Percentiles rank a stretch among this genome's conserved stretches.
Evolutionary conservation across 2,888 invertebrate genomes (phyloP).

Genomic region (Ernsta delagoae): DNA sequence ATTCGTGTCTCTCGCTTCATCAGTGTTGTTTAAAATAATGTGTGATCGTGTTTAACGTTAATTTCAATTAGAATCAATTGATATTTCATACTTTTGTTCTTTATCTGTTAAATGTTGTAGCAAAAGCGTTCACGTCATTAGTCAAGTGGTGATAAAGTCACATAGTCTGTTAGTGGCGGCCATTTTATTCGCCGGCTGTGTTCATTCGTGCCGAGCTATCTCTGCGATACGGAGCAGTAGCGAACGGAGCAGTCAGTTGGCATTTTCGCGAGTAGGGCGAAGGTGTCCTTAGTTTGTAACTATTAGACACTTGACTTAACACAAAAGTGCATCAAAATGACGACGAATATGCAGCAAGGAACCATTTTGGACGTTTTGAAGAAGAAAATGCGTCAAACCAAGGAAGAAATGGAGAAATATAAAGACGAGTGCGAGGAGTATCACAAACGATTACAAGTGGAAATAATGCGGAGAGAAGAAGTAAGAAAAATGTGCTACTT

Average conservation of each 20-base stretch:
- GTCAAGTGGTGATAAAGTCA: conserved; percentile 66
- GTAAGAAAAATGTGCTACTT: conserved; percentile 88
- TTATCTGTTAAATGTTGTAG: conserved; percentile 50
- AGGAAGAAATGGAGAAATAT: conserved; percentile 99
- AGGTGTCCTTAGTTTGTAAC: conserved; percentile 81
- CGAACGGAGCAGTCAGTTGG: conserved; percentile 80
- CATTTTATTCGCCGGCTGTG: conserved; percentile 83
- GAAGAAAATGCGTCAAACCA: conserved; percentile 99
- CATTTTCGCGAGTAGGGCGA: conserved; percentile 83
- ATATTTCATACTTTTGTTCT: conserved; percentile 47
- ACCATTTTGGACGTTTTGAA: conserved; percentile 98
- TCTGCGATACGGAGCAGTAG: conserved; percentile 75
- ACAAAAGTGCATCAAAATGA: conserved; percentile 87
- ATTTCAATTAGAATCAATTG: conserved; percentile 50
- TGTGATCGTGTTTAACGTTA: conserved; percentile 60
- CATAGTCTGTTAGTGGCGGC: conserved; percentile 75
- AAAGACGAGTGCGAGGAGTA: conserved; percentile 99
- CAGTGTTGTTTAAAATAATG: conserved; percentile 54
- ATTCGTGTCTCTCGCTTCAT: conserved; percentile 64
- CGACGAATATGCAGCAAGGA: conserved; percentile 96
- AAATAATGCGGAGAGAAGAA: conserved; percentile 98
- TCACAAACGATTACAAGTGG: conserved; percentile 97
- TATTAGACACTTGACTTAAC: conserved; percentile 66
- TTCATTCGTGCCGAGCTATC: conserved; percentile 82
- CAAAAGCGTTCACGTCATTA: conserved; percentile 54